Evolutionary conservation across 2,888 invertebrate species (phyloP).

Genomic region (Boloria euphrosyne): DNA sequence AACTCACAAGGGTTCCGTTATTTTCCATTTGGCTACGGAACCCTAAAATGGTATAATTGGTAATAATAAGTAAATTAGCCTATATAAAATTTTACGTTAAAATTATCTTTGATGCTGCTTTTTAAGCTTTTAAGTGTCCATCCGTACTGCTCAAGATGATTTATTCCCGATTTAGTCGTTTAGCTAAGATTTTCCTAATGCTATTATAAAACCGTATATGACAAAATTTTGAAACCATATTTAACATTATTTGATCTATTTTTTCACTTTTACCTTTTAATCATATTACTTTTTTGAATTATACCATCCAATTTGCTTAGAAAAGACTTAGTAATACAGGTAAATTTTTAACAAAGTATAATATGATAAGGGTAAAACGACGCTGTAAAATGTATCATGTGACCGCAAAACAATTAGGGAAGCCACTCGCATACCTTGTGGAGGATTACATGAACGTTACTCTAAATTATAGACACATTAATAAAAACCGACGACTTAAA

Average conservation of each 20-base stretch:
- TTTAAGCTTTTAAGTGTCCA: too few species aligned
- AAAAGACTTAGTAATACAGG: constrained; percentile 12
- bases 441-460: constrained; percentile 14
- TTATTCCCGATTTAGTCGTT: too few species aligned
- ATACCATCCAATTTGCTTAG: neutral
- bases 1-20: too few species aligned
- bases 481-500: constrained; percentile 3
- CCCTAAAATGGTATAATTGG: too few species aligned
- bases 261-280: neutral
- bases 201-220: neutral
- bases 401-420: constrained; percentile 31
- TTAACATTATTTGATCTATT: neutral
- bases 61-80: too few species aligned
- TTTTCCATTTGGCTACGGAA: too few species aligned
- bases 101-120: too few species aligned
- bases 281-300: neutral
- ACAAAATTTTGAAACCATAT: neutral
- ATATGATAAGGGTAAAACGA: constrained; percentile 19
- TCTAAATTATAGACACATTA: constrained; percentile 20
- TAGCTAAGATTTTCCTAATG: too few species aligned
- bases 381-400: constrained; percentile 28
- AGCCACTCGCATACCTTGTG: constrained; percentile 14
- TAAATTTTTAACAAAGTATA: constrained; percentile 12
- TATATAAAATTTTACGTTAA: too few species aligned
- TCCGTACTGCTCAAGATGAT: too few species aligned